phyloP scores from a whole-genome alignment of 92 coral and sea anemone genomes.

The Bergia puertoricense region DNA sequence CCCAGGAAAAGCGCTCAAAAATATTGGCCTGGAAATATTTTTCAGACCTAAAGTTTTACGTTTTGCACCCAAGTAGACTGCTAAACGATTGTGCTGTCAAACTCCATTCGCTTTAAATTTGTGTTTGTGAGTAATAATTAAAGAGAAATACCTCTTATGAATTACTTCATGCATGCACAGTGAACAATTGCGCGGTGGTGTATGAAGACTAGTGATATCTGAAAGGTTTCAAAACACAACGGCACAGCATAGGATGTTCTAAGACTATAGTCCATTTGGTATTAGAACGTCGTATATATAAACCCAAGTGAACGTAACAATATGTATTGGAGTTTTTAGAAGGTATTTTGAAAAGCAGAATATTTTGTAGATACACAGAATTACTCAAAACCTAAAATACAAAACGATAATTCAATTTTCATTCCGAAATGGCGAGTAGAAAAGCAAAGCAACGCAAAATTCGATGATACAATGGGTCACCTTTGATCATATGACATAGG shows the following conservation, averaged over 20 bases:
- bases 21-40: neutral
- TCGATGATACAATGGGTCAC: constrained; percentile 14
- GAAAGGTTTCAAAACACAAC: neutral
- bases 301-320: neutral
- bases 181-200: neutral
- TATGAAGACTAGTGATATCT: constrained; percentile 7
- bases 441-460: neutral
- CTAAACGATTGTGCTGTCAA: neutral
- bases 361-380: neutral
- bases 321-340: neutral
- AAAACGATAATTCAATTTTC: neutral
- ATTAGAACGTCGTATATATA: neutral
- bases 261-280: neutral
- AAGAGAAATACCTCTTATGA: neutral
- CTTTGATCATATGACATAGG: neutral
- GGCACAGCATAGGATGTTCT: neutral
- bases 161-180: neutral
- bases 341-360: neutral
- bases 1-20: neutral
- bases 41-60: neutral
- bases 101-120: neutral
- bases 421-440: constrained; percentile 12
- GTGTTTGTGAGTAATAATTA: neutral
- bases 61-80: neutral
- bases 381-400: neutral